Evolutionary conservation across 2,797 vertebrate species (phyloP).

Genomic region (Phrynocephalus vlangalii): DNA sequence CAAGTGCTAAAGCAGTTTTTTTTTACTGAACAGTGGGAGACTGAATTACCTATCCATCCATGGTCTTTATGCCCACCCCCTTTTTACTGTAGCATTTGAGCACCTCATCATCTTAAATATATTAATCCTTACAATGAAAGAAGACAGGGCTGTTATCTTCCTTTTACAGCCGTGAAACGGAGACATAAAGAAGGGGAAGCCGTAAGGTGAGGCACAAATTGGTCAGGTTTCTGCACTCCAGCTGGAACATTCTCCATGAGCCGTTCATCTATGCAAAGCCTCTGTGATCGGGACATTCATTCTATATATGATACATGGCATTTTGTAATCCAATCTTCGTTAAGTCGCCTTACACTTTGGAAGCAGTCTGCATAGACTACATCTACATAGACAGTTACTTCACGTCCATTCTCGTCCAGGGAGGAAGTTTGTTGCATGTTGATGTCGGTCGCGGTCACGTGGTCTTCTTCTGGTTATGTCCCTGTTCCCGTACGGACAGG

Average conservation of each 20-base stretch:
- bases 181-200: background rate
- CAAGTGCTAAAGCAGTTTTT: conserved; percentile 4
- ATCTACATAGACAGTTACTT: too few species aligned
- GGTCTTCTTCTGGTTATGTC: too few species aligned
- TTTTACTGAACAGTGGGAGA: conserved; percentile 6
- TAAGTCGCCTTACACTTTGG: background rate
- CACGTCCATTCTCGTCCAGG: too few species aligned
- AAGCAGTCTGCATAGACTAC: too few species aligned
- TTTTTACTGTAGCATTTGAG: conserved; percentile 10
- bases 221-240: background rate
- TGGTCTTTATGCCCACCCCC: background rate
- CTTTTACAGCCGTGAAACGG: conserved; percentile 9
- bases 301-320: background rate
- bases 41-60: background rate
- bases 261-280: background rate
- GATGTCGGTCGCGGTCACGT: too few species aligned
- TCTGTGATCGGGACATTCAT: background rate
- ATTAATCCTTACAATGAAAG: conserved; percentile 27
- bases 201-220: background rate
- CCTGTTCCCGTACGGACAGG: too few species aligned
- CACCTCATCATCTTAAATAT: conserved; percentile 27
- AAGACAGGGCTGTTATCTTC: conserved; percentile 14
- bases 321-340: background rate
- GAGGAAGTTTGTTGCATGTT: too few species aligned
- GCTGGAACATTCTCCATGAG: background rate